Percentiles rank a stretch among this genome's conserved stretches.
Evolutionary conservation across 2,113 vertebrate genomes (phyloP).

Genomic region (Sceloporus tristichus): DNA sequence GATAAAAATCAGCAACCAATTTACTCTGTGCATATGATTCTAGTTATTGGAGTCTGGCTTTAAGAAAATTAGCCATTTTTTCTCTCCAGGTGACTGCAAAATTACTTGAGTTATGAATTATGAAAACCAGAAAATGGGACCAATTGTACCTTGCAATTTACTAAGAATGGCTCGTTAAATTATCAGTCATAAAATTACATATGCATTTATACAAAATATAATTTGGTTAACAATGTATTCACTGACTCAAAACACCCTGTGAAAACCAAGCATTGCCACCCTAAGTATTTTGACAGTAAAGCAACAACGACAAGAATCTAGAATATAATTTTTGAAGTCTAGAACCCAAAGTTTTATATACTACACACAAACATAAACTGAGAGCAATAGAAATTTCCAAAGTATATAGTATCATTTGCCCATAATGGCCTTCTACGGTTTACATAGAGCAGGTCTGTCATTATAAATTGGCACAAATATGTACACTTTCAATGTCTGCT

Average conservation of each 20-base stretch:
- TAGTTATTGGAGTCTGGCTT: too few species aligned
- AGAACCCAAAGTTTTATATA: neutral
- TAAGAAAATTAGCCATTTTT: neutral
- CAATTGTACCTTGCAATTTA: neutral
- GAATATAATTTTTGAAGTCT: neutral
- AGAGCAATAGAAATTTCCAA: neutral
- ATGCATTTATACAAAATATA: neutral
- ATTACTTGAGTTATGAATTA: neutral
- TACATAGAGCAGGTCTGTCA: neutral
- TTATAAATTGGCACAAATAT: neutral
- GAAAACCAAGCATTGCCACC: neutral
- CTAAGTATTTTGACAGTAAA: neutral
- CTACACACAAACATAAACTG: neutral
- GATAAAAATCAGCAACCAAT: too few species aligned
- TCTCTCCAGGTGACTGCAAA: neutral
- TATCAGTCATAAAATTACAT: neutral
- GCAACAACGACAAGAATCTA: neutral
- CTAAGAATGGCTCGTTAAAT: neutral
- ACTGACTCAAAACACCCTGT: neutral
- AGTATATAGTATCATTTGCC: neutral
- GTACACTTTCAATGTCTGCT: neutral
- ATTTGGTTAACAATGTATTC: neutral
- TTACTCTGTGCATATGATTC: too few species aligned
- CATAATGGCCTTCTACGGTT: neutral
- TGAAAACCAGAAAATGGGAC: neutral